Conservation (phyloP, 2,797 vertebrate species). For the Neosilurus hyrtlii region DNA sequence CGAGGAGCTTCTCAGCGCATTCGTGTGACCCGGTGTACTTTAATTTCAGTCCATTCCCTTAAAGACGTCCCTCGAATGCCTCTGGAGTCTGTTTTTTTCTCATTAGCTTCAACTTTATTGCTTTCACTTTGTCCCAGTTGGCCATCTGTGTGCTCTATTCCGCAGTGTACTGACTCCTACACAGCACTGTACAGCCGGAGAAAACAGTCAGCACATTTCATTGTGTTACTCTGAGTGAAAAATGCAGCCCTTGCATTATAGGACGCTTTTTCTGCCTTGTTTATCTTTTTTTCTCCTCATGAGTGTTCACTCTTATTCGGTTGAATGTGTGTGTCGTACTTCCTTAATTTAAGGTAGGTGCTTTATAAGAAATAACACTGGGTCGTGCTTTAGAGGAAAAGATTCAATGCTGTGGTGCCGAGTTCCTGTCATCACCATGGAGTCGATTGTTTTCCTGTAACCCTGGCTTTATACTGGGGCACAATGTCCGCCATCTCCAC, state of each 20-base stretch:
- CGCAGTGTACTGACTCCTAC: conserved; percentile 24
- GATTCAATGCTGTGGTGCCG: neutral
- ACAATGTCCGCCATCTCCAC: too few relatives aligned
- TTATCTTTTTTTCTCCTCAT: neutral
- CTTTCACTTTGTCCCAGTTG: conserved; percentile 8
- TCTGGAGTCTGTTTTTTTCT: neutral
- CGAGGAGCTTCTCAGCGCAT: neutral
- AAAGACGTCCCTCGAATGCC: neutral
- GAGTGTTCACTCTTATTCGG: neutral
- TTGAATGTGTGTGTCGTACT: neutral
- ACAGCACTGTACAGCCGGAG: neutral
- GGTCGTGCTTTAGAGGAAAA: too few relatives aligned
- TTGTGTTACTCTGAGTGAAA: conserved; percentile 19
- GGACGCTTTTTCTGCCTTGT: neutral
- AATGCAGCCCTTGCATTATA: conserved; percentile 17
- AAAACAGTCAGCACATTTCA: conserved; percentile 30
- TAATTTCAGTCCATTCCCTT: conserved; percentile 10
- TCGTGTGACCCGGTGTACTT: conserved; percentile 12
- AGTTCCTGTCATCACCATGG: neutral
- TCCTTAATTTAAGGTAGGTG: neutral
- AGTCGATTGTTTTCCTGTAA: neutral
- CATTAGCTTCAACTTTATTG: neutral
- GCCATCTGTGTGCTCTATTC: neutral
- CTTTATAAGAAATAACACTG: neutral
- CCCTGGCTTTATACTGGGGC: too few relatives aligned